Evolutionary conservation across 2,113 vertebrate genomes (phyloP).

Genomic region (Circaetus cinerascens): DNA sequence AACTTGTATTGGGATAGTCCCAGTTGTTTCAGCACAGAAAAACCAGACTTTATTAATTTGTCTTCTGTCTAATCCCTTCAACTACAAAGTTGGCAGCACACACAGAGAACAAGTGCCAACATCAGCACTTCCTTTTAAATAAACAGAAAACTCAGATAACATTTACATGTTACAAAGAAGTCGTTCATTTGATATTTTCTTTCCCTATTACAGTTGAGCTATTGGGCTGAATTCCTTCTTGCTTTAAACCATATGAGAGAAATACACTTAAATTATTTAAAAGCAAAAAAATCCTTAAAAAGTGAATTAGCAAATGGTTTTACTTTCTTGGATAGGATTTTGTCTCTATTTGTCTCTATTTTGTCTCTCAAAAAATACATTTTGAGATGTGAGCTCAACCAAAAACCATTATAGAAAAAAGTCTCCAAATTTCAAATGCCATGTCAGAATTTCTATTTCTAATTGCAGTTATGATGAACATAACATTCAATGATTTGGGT

Average conservation of each 20-base stretch:
- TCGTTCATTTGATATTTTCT: not conserved
- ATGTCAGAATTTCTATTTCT: not conserved
- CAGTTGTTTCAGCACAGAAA: not conserved
- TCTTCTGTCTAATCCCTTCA: constrained; percentile 9
- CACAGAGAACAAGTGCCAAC: not conserved
- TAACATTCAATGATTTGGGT: not conserved
- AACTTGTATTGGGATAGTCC: not conserved
- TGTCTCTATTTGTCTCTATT: not conserved
- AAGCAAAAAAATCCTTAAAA: not conserved
- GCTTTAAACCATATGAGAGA: not conserved
- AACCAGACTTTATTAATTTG: constrained; percentile 17
- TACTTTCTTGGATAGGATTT: not conserved
- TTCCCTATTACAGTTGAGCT: not conserved
- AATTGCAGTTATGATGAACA: not conserved
- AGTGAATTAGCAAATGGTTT: not conserved
- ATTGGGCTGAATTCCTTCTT: not conserved
- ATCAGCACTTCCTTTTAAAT: constrained; percentile 37
- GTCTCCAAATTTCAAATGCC: not conserved
- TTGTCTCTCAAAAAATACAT: not conserved
- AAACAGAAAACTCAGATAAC: constrained; percentile 38
- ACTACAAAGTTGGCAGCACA: not conserved
- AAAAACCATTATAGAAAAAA: not conserved
- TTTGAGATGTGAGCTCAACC: not conserved
- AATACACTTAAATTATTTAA: not conserved
- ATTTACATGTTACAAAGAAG: not conserved